Evolutionary conservation across 2,113 vertebrate species (phyloP).

Genomic region (Crocuta crocuta): DNA sequence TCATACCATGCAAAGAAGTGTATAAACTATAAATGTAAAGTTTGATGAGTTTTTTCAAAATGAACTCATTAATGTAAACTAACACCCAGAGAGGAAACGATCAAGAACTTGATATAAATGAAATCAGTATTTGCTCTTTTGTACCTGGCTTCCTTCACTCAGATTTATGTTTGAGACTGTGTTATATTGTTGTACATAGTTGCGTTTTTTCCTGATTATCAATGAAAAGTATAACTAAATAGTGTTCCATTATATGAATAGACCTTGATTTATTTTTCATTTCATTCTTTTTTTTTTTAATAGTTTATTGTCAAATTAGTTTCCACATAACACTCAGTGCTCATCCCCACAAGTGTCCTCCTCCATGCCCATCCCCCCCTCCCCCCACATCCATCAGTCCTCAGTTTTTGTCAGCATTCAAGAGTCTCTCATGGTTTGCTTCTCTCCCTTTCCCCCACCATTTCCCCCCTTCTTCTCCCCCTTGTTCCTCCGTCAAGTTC

Average conservation of each 20-base stretch:
- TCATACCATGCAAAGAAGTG: not conserved
- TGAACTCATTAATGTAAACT: not conserved
- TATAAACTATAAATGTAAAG: not conserved
- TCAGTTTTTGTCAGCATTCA: too few relatives aligned
- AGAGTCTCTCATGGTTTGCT: too few relatives aligned
- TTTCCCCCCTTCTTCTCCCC: too few relatives aligned
- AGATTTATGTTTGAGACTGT: not conserved
- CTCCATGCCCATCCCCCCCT: too few relatives aligned
- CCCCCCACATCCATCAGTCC: too few relatives aligned
- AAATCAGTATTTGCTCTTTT: not conserved
- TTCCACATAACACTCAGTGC: too few relatives aligned
- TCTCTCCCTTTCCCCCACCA: too few relatives aligned
- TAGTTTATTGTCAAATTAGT: too few relatives aligned
- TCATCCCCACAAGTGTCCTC: too few relatives aligned
- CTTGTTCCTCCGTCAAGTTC: too few relatives aligned
- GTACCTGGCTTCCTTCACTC: not conserved
- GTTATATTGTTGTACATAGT: not conserved
- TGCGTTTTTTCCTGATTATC: not conserved
- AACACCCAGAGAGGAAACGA: not conserved
- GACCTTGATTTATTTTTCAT: constrained; percentile 8
- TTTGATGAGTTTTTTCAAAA: not conserved
- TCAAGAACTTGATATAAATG: not conserved
- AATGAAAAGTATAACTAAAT: not conserved
- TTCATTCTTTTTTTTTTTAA: too few relatives aligned
- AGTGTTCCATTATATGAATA: not conserved